A percentile compares a stretch with the other conserved stretches of the same genome.
These are phyloP conservation scores for Montipora efflorescens DNA, from an alignment of 64 coral and sea anemone species.

Conservation along the genomic window DNA sequence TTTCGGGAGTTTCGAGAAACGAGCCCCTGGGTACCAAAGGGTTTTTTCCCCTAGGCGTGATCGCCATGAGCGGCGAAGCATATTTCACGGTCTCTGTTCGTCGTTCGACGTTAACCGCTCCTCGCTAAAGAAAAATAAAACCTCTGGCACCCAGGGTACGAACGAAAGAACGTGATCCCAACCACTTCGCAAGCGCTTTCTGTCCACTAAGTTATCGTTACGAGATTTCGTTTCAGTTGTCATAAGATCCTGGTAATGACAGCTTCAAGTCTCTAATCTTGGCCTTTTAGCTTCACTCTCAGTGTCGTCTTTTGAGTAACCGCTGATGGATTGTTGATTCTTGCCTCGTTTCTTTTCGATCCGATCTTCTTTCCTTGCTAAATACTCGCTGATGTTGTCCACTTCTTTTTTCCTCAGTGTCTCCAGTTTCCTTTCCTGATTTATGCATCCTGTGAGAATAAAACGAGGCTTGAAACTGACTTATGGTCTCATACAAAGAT, in stretches of 20 bases:
- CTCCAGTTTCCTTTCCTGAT: constrained; percentile 31
- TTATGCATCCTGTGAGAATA: constrained; percentile 21
- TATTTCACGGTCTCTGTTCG: too few relatives aligned
- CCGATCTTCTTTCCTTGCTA: constrained; percentile 65
- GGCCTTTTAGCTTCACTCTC: constrained; percentile 31
- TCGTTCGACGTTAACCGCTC: too few relatives aligned
- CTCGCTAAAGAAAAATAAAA: too few relatives aligned
- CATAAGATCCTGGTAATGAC: neutral
- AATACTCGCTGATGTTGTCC: constrained; percentile 62
- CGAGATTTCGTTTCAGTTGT: neutral
- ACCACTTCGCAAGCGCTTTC: too few relatives aligned
- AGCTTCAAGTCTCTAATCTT: constrained; percentile 7
- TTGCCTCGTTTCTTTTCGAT: constrained; percentile 59
- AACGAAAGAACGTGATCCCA: too few relatives aligned
- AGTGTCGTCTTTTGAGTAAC: neutral
- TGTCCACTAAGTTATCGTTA: neutral
- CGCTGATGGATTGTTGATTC: neutral
- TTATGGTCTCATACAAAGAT: neutral
- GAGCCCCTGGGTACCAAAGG: too few relatives aligned
- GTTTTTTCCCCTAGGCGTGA: too few relatives aligned
- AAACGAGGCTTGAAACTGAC: neutral
- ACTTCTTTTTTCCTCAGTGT: constrained; percentile 60
- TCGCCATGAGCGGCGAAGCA: too few relatives aligned
- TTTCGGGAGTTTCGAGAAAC: too few relatives aligned
- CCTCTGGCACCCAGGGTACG: too few relatives aligned